Evolutionary conservation across 2,888 invertebrate species (phyloP), one percentile per base, ranked within the genome.

Genomic region (Luperina testacea): DNA sequence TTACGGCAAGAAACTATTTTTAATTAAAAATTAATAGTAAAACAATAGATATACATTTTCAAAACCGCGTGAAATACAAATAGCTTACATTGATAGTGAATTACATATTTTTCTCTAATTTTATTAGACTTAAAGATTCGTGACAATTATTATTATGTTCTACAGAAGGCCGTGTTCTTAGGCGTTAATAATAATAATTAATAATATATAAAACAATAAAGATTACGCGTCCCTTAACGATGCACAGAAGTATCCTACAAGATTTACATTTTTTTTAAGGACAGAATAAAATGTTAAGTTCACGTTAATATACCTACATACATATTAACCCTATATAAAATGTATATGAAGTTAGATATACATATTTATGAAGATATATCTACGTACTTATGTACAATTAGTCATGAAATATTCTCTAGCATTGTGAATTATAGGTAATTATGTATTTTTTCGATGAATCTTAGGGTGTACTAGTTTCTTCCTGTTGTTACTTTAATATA

Each of bases 81-180:
- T 91, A 94, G 94, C 94, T 94, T 93, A 94, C 88, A 91, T 87
- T 87, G 75, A 91, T 91, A 91, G 91, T 91, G 92, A 91, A 88
- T 88, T 91, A 90, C 85, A 89, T 87, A 84, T 76, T 83, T 87
- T 85, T 83, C 65, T 83, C 86, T 88, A 90, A 87, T 86, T 88
- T 84, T 87, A 88, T 89, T 90, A 91, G 90, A 93, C 91, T 93
- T 93, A 90, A 89, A 92, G 90, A 91, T 89, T 90, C 86, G 91
- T 93, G 89, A 89, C 84, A 88, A 90, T 89, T 85, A 90, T 90
- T 86, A 90, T 90, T 90, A 82, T 65, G 83, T 87, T 87, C 91
- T 93, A 89, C 90, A 94, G 94, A 96, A 96, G 96, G 96, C 96
- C 94, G 95, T 95, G 94, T 87, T 92, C 90, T 92, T 94, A 95